Percentiles rank a stretch among this genome's conserved stretches.
phyloP scores from a whole-genome alignment of 2,888 invertebrate species.

The Lutraria lutraria region DNA sequence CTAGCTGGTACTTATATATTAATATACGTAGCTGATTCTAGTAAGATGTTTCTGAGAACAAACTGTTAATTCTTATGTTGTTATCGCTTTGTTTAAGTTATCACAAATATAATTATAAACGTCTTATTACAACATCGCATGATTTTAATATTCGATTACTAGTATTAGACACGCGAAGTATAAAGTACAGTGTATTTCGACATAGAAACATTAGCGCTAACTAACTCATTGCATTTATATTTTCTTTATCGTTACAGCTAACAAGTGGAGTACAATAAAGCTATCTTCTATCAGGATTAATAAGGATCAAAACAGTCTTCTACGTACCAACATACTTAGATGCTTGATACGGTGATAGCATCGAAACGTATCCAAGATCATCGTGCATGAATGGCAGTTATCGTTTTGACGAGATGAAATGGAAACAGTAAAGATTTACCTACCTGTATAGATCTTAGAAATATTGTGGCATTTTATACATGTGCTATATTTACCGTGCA shows the following conservation, averaged over 20 bases:
- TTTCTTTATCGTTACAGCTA: background rate
- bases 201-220: background rate
- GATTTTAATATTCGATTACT: no score
- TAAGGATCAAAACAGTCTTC: background rate
- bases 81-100: no score
- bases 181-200: background rate
- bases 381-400: background rate
- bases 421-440: background rate
- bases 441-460: slow-evolving; percentile 6
- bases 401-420: background rate
- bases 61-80: no score
- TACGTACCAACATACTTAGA: background rate
- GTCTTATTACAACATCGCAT: no score
- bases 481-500: background rate
- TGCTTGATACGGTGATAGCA: background rate
- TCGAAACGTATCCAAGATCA: background rate
- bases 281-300: background rate
- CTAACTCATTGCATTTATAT: background rate
- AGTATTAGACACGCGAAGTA: no score
- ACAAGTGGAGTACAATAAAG: background rate
- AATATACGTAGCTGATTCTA: no score
- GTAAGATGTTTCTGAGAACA: no score
- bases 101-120: no score
- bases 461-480: background rate
- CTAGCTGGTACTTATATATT: no score